Percentiles rank a stretch among this genome's conserved stretches.
These are phyloP conservation scores for Enteromius argenteus DNA, from an alignment of 2,797 vertebrate genomes.

Conservation along the genomic window DNA sequence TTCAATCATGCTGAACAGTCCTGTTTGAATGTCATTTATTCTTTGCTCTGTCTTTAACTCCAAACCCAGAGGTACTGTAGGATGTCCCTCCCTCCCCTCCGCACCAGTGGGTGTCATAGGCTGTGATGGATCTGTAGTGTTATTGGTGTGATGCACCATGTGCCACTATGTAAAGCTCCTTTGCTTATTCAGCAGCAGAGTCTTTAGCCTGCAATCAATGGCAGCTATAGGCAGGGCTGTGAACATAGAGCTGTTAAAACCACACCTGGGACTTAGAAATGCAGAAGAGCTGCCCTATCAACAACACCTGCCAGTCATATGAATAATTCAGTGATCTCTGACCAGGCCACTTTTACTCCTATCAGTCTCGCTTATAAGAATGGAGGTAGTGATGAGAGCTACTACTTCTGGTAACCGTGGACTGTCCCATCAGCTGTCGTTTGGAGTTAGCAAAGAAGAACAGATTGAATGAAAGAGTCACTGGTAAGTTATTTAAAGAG, in stretches of 20 bases:
- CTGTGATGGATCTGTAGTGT: slow-evolving; percentile 77
- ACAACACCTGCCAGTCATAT: slow-evolving; percentile 66
- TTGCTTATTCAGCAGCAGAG: slow-evolving; percentile 82
- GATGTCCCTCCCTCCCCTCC: slow-evolving; percentile 52
- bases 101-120: slow-evolving; percentile 59
- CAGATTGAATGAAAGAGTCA: background rate
- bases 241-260: slow-evolving; percentile 81
- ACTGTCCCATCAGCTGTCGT: slow-evolving; percentile 8
- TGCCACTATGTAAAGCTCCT: slow-evolving; percentile 75
- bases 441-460: slow-evolving; percentile 15
- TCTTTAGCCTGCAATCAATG: slow-evolving; percentile 83
- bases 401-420: slow-evolving; percentile 21
- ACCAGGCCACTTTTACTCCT: slow-evolving; percentile 60
- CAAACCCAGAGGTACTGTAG: slow-evolving; percentile 18
- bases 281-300: slow-evolving; percentile 75
- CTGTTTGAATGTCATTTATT: slow-evolving; percentile 31
- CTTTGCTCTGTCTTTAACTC: slow-evolving; percentile 37
- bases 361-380: slow-evolving; percentile 64
- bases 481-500: background rate
- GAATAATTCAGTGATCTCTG: slow-evolving; percentile 72
- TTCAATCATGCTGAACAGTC: slow-evolving; percentile 45
- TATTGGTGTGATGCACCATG: slow-evolving; percentile 76
- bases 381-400: slow-evolving; percentile 44
- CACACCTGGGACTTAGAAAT: slow-evolving; percentile 76
- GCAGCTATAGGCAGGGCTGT: slow-evolving; percentile 72